These are phyloP conservation scores for Aphelinus atriplicis DNA, from an alignment of 1,140 invertebrate genomes.

Conservation along the genomic window DNA sequence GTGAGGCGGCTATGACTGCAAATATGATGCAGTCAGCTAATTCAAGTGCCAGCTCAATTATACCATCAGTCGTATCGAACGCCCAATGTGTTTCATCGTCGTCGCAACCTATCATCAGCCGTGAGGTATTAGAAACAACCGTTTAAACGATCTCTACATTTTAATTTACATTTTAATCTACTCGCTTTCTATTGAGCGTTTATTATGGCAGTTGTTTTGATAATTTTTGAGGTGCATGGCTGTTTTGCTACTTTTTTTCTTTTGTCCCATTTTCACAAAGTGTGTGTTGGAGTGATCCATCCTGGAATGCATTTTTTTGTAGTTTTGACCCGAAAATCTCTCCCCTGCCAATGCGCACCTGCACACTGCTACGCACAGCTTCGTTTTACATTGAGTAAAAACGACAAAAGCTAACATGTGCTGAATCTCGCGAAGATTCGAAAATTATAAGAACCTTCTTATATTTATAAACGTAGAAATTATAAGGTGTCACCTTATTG, in stretches of 20 bases:
- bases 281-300: constrained; percentile 7
- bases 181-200: constrained; percentile 21
- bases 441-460: background rate
- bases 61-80: constrained; percentile 53
- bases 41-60: constrained; percentile 52
- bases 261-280: constrained; percentile 35
- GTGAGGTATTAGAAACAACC: constrained; percentile 73
- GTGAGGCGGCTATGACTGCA: constrained; percentile 51
- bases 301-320: constrained; percentile 32
- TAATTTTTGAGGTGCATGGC: constrained; percentile 56
- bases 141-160: constrained; percentile 58
- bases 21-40: constrained; percentile 53
- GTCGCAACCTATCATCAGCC: constrained; percentile 64
- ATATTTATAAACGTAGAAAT: constrained; percentile 22
- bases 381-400: constrained; percentile 24
- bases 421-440: too few relatives aligned
- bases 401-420: too few relatives aligned
- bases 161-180: constrained; percentile 15
- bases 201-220: constrained; percentile 30
- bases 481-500: background rate
- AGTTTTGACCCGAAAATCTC: constrained; percentile 27
- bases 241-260: constrained; percentile 50
- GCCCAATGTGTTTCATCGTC: constrained; percentile 57
- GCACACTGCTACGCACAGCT: constrained; percentile 51
- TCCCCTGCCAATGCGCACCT: constrained; percentile 40